Evolutionary conservation across 2,888 invertebrate species (phyloP).

Genomic region (Acronicta alni): DNA sequence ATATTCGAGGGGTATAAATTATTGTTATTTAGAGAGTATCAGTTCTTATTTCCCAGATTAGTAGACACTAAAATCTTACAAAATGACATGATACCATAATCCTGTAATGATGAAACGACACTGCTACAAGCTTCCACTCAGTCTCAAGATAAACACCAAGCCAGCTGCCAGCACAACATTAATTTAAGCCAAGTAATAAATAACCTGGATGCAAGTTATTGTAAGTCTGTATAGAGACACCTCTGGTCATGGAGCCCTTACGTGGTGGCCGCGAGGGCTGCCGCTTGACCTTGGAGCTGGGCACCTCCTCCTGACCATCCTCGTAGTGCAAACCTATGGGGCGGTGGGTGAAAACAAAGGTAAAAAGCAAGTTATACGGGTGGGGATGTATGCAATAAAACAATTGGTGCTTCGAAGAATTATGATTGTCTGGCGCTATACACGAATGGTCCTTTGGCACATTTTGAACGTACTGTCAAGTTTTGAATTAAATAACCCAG

Average conservation of each 20-base stretch:
- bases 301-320: conserved; percentile 90
- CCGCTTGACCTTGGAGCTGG: conserved; percentile 77
- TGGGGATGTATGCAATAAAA: conserved; percentile 39
- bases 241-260: conserved; percentile 92
- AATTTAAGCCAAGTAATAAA: conserved; percentile 31
- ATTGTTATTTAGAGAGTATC: too few relatives aligned
- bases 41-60: too few relatives aligned
- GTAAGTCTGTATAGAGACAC: conserved; percentile 80
- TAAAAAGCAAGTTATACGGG: conserved; percentile 47
- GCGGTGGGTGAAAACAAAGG: conserved; percentile 54
- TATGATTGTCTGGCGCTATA: too few relatives aligned
- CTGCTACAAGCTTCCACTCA: conserved; percentile 9
- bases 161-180: conserved; percentile 33
- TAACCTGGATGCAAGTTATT: conserved; percentile 79
- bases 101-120: conserved; percentile 7
- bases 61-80: too few relatives aligned
- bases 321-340: conserved; percentile 95
- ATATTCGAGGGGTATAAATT: too few relatives aligned
- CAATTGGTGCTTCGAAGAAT: background rate
- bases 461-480: too few relatives aligned
- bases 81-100: conserved; percentile 6
- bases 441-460: too few relatives aligned
- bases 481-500: too few relatives aligned
- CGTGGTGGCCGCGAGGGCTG: conserved; percentile 93
- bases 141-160: background rate